A percentile compares a stretch with the other conserved stretches of the same genome.
These are phyloP conservation scores for Latrodectus hesperus DNA, from an alignment of 2,888 invertebrate genomes.

Conservation along the genomic window DNA sequence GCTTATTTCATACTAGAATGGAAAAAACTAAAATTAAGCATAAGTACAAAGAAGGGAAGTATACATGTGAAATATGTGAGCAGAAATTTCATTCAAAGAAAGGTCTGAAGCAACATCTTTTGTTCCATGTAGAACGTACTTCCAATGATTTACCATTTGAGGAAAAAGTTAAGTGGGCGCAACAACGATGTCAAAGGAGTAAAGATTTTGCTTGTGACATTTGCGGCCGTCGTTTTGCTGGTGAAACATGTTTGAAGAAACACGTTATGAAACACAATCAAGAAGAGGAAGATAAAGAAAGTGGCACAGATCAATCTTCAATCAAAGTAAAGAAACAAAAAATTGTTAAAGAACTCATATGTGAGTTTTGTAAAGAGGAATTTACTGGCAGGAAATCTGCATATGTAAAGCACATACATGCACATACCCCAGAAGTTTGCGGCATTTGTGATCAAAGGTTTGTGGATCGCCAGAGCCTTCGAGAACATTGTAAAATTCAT, in stretches of 20 bases:
- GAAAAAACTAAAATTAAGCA: neutral
- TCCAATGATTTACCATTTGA: neutral
- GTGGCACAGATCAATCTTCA: neutral
- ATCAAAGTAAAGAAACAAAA: conserved; percentile 21
- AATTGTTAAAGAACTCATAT: conserved; percentile 15
- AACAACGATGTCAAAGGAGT: conserved; percentile 3
- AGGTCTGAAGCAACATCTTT: conserved; percentile 20
- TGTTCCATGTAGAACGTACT: conserved; percentile 6
- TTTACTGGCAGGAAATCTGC: conserved; percentile 27
- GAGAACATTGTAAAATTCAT: conserved; percentile 52
- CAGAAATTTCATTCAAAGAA: conserved; percentile 14
- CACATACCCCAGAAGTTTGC: conserved; percentile 56
- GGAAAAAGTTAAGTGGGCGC: neutral
- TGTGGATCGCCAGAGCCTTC: conserved; percentile 33
- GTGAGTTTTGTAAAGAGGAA: conserved; percentile 53
- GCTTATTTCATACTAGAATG: neutral
- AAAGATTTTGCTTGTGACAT: conserved; percentile 32
- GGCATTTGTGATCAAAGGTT: conserved; percentile 62
- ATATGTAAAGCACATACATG: conserved; percentile 37
- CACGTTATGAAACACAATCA: conserved; percentile 28
- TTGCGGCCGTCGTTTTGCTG: conserved; percentile 53
- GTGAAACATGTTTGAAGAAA: conserved; percentile 40
- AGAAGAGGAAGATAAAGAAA: neutral
- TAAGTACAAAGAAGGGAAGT: neutral
- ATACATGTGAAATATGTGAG: conserved; percentile 37